phyloP scores from a whole-genome alignment of 2,888 invertebrate species.

The Lymantria monacha region DNA sequence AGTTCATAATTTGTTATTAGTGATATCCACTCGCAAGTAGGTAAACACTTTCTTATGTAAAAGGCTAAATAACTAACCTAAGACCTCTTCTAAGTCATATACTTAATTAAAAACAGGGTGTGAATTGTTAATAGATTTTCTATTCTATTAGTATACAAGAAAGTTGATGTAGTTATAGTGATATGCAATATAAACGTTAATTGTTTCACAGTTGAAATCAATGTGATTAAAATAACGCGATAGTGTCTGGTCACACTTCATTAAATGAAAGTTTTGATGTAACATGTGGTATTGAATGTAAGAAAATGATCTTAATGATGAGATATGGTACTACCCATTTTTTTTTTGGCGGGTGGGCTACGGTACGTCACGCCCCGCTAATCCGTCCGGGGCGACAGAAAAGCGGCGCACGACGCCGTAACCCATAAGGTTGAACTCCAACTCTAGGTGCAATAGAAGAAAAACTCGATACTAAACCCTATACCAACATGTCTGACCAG shows the following conservation, averaged over 20 bases:
- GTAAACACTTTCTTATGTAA: slow-evolving; percentile 22
- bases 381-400: too few relatives aligned
- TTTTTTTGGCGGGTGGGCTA: too few relatives aligned
- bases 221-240: background rate
- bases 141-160: slow-evolving; percentile 8
- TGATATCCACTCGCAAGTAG: slow-evolving; percentile 11
- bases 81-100: slow-evolving; percentile 20
- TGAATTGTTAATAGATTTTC: slow-evolving; percentile 18
- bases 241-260: slow-evolving; percentile 1
- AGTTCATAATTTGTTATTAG: background rate
- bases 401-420: too few relatives aligned
- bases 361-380: too few relatives aligned
- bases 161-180: background rate
- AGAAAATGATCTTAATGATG: too few relatives aligned
- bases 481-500: too few relatives aligned
- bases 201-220: background rate
- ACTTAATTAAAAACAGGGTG: slow-evolving; percentile 28
- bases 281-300: background rate
- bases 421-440: too few relatives aligned
- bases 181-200: background rate
- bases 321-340: too few relatives aligned
- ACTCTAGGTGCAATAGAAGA: too few relatives aligned
- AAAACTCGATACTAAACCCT: too few relatives aligned
- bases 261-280: slow-evolving; percentile 4
- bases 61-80: slow-evolving; percentile 7